Evolutionary conservation across 2,797 vertebrate genomes (phyloP), one percentile per base, ranked within the genome.

Genomic region (Psittacula derbiana): DNA sequence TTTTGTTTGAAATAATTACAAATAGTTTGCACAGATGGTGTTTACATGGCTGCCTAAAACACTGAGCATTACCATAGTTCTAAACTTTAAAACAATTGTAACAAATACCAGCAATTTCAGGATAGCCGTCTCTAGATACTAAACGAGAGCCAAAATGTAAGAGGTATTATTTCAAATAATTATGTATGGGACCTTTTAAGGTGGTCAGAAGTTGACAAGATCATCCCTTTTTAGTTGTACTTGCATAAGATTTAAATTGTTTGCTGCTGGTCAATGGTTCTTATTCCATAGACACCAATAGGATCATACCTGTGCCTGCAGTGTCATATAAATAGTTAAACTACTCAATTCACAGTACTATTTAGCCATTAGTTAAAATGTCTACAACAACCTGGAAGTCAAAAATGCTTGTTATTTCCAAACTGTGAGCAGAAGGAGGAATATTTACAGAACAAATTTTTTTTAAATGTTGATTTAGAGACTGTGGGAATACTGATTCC

Each of bases 21-120:
- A 95, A 90, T 93, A 86, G 92, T 97, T 96, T 93, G 55, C 49
- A 93, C 90, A 94, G 89, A 93, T 94, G 83, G 80, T 96, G 85
- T 96, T 96, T 96, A 95, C 66, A 40, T 78, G 85, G 61, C 85
- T 95, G 90, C 75, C 92, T 95, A 91, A 95, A 95, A 89, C 90
- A 55, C 14, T 61, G 62, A 70, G 31, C 83, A 96, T 86, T 94
- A 94, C 87, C 40, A 58, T 81, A 79, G 71, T 80, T 96, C 92
- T 64, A 91, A 82, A 88, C 91, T 81, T 91, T 76, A 94, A 97
- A 89, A 62, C 80, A 72, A 62, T 91, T 86, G 70, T 92, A 80
- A 92, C 65, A 87, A 93, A 92, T 78, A 60, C n/a, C 25, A 87
- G 33, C 30, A n/a, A 88, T 96, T 95, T 95, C 76, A 78, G 76